Percentiles rank a stretch among this genome's conserved stretches.
These are phyloP conservation scores for Ornithoptera alexandrae DNA, from an alignment of 2,888 invertebrate genomes.

Conservation along the genomic window DNA sequence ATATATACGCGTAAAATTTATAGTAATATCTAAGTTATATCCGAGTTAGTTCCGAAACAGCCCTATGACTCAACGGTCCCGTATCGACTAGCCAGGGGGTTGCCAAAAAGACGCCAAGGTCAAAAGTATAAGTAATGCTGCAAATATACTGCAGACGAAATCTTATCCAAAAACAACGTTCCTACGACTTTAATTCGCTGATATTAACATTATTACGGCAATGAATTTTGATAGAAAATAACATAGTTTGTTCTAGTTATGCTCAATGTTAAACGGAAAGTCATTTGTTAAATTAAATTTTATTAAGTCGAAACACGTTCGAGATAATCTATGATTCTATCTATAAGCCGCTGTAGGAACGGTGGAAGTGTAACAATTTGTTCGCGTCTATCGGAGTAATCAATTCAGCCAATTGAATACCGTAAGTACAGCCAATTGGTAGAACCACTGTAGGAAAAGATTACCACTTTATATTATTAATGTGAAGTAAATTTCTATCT, in stretches of 20 bases:
- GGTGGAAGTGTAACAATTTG: conserved; percentile 21
- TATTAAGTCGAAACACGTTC: conserved; percentile 13
- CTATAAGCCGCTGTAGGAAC: conserved; percentile 11
- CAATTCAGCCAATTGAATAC: conserved; percentile 26
- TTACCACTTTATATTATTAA: background rate
- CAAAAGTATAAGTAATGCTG: conserved; percentile 45
- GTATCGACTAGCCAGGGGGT: conserved; percentile 41
- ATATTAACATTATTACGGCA: background rate
- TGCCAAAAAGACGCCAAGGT: conserved; percentile 48
- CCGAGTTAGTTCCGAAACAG: conserved; percentile 29
- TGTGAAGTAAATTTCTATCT: too few relatives aligned
- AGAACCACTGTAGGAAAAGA: conserved; percentile 5
- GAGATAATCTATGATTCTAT: conserved; percentile 21
- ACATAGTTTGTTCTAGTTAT: background rate
- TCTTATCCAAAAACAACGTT: conserved; percentile 7
- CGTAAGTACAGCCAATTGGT: conserved; percentile 13
- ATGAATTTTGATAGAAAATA: background rate
- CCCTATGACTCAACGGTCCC: conserved; percentile 46
- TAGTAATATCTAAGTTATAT: background rate
- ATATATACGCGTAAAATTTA: background rate
- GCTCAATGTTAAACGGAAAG: conserved; percentile 7
- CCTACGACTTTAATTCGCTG: conserved; percentile 12
- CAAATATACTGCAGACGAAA: conserved; percentile 31
- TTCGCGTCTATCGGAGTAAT: conserved; percentile 27
- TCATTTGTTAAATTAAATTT: conserved; percentile 10